These are phyloP conservation scores for Phortica okadai DNA, from an alignment of 2,888 invertebrate genomes.

Conservation along the genomic window DNA sequence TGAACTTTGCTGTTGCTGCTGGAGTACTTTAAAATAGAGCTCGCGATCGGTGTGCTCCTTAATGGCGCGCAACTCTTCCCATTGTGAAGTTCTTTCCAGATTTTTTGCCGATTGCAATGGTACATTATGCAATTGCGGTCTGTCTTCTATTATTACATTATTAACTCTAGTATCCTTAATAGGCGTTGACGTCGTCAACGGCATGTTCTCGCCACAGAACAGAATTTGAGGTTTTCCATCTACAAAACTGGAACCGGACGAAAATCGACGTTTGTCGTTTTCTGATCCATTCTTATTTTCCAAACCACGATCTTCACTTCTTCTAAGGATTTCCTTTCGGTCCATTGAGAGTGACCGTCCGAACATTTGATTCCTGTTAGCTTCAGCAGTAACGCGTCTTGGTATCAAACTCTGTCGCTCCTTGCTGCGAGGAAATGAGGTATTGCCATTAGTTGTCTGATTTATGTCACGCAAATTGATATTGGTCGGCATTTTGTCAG, in stretches of 20 bases:
- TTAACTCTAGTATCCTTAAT: constrained; percentile 31
- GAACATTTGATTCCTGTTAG: constrained; percentile 56
- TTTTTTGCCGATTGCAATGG: constrained; percentile 43
- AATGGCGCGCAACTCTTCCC: constrained; percentile 73
- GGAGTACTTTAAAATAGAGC: constrained; percentile 70
- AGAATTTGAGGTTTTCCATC: background rate
- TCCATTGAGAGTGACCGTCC: constrained; percentile 71
- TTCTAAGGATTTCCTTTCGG: constrained; percentile 67
- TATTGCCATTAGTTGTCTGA: background rate
- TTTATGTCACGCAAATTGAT: background rate
- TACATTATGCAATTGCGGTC: constrained; percentile 31
- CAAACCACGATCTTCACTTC: constrained; percentile 46
- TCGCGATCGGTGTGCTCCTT: constrained; percentile 74
- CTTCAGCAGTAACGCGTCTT: constrained; percentile 55
- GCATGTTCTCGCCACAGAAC: constrained; percentile 5
- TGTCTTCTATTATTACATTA: background rate
- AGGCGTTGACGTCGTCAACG: constrained; percentile 54
- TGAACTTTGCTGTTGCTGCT: constrained; percentile 59
- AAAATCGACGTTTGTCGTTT: background rate
- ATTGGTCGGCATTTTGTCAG: constrained; percentile 38
- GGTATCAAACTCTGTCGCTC: constrained; percentile 72
- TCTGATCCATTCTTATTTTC: constrained; percentile 38
- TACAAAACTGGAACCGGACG: background rate
- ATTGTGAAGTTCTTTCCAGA: constrained; percentile 61
- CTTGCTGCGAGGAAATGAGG: constrained; percentile 53